These are phyloP conservation scores for Lontra canadensis DNA, from an alignment of 2,113 vertebrate genomes.

Conservation along the genomic window DNA sequence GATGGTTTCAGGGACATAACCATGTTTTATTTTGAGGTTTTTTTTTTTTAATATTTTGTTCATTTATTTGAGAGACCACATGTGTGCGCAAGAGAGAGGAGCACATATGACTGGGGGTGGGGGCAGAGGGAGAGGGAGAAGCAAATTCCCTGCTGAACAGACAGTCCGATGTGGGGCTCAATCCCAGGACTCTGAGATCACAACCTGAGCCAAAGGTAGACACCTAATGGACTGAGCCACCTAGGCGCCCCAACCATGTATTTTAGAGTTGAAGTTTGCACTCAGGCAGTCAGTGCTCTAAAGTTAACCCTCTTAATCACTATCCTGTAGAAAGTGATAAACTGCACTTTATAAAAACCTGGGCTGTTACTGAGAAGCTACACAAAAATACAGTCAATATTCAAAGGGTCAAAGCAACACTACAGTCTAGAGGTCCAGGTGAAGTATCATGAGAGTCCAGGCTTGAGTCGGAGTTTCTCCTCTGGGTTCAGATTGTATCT, in stretches of 20 bases:
- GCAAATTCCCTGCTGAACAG: not conserved
- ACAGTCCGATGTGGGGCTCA: not conserved
- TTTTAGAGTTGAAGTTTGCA: not conserved
- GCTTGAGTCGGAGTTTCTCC: not conserved
- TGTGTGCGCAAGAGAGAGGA: no score
- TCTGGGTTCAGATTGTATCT: not conserved
- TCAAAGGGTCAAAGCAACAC: not conserved
- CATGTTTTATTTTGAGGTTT: not conserved
- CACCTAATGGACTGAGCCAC: not conserved
- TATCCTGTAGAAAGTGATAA: not conserved
- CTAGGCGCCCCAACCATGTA: not conserved
- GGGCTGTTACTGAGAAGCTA: accelerated
- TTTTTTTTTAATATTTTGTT: no score
- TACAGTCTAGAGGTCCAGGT: not conserved
- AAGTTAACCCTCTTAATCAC: not conserved
- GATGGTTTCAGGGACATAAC: not conserved
- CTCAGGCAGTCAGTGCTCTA: not conserved
- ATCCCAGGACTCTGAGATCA: not conserved
- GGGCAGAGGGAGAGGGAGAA: not conserved
- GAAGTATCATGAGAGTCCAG: not conserved
- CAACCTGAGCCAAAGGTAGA: not conserved
- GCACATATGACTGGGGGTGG: not conserved
- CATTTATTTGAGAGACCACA: no score
- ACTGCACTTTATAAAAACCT: not conserved
- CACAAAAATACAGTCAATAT: not conserved